Base-by-base conservation (phyloP, 2,797 vertebrate species). In the Melanotaenia parkinsoni region DNA sequence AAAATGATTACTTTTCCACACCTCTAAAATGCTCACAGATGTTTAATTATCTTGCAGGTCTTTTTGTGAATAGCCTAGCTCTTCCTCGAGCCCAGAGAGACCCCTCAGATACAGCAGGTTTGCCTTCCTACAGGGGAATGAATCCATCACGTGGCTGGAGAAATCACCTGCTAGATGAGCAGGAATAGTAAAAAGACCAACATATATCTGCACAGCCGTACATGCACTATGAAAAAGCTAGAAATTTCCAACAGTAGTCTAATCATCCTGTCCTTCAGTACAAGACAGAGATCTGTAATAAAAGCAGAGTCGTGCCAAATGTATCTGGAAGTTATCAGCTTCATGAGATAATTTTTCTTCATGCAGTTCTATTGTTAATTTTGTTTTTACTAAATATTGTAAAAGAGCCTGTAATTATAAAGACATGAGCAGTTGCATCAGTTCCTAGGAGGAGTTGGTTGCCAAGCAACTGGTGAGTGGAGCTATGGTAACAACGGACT, bases 391-490 rank as follows among this genome's bases (percentile, higher is more conserved):
- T 76, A 90, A 90, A 90, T 90, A 86, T 86, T 89, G 89, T 87
- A 83, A 88, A 84, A 79, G 82, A 91, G 76, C 87, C 81, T 90
- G 71, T 80, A 91, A 91, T 92, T 92, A 91, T 78, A 33, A 86
- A 87, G 89, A 83, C 76, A 84, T 71, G 77, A 93, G 86, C 83
- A 82, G 80, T 86, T 90, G 83, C 85, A 86, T 89, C 83, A 81
- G 80, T 81, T 88, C 84, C 86, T 89, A 90, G 89, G 90, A 91
- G 89, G 90, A 91, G 85, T 86, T 86, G 88, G 91, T 93, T 93
- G 91, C 91, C 90, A 92, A 90, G 92, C 90, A 92, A 93, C 92
- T 90, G 86, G 83, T 91, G 83, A 89, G 76, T 70, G 82, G 86
- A 89, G 79, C 84, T 80, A 90, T 90, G 87, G 91, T 85, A 90